Base-by-base conservation (phyloP, 2,113 vertebrate genomes). In the Nothobranchius furzeri region DNA sequence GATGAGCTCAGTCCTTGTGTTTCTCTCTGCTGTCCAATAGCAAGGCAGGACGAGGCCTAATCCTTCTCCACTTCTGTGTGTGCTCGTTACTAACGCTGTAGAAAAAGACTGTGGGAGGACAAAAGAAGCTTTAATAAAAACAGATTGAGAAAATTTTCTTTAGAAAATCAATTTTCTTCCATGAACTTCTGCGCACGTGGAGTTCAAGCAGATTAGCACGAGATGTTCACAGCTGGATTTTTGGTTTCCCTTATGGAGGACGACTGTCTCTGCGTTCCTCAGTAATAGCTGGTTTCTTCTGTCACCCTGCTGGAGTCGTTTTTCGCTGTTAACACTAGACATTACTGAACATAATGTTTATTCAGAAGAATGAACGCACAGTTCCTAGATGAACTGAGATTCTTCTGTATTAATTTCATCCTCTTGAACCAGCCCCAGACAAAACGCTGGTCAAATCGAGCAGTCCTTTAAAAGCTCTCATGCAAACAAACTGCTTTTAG, bases 151-250 rank as follows among this genome's bases (percentile, higher is more conserved):
- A 2, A 42, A 56, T 59, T 9, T 43, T 60, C 35, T 57, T 35
- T 51, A 24, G 56, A 61, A 72, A 79, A 78, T 14, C 1, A 49
- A 78, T 81, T 79, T 68, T 12, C 15, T 20, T 12, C 10, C 48
- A 15, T 70, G 66, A 64, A 47, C 37, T 48, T 2, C 8, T 52
- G 40, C 75, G 67, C 57, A 46, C 64, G 49, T 78, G 36, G 48
- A 45, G 15, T 47, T 54, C 17, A 55, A 55, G 54, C 11, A 6
- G 10, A 54, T 9, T 42, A 50, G 51, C 60, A 20, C 53, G 24
- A 30, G 60, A 75, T 60, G 48, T 64, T 43, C 54, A 68, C 67
- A 65, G 58, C 55, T 47, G 35, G 64, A n/a, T 59, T 65, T 65
- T 54, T 40, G 55, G 3, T 70, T 76, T 43, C 72, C 47, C 58